A percentile compares a stretch with the other conserved stretches of the same genome.
These are phyloP conservation scores for Oedothorax gibbosus DNA, from an alignment of 1,140 invertebrate genomes.

Conservation along the genomic window DNA sequence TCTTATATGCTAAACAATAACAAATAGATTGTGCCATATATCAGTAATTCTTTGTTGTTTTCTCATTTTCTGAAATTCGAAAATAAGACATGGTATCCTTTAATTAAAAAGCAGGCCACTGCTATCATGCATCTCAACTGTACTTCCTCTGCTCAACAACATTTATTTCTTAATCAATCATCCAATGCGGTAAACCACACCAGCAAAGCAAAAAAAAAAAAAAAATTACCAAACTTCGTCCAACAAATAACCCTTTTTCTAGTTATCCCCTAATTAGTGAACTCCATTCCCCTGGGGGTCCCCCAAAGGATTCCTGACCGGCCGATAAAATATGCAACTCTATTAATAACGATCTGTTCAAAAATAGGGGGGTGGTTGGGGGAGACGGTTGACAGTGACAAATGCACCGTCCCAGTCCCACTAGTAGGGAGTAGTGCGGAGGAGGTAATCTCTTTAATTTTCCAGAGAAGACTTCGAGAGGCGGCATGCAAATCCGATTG, in stretches of 20 bases:
- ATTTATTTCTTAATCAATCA: no score
- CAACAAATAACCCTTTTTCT: slow-evolving; percentile 3
- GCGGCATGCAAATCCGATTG: slow-evolving; percentile 56
- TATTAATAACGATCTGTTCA: slow-evolving; percentile 55
- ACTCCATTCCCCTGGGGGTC: not conserved
- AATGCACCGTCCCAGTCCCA: slow-evolving; percentile 52
- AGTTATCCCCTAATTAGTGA: slow-evolving; percentile 53
- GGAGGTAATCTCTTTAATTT: slow-evolving; percentile 57
- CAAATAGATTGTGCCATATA: no score
- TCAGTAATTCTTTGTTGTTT: no score
- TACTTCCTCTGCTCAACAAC: no score
- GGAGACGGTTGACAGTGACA: slow-evolving; percentile 42
- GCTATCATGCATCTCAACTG: no score
- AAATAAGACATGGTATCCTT: no score
- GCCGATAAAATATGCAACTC: slow-evolving; percentile 58
- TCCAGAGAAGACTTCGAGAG: slow-evolving; percentile 29
- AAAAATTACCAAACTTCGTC: no score
- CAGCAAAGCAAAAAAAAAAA: no score
- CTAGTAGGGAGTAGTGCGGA: not conserved
- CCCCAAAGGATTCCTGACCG: not conserved
- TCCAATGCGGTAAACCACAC: no score
- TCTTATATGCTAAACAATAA: no score
- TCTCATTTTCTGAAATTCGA: no score
- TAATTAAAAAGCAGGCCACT: no score
- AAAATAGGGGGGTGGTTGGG: not conserved